These are phyloP conservation scores for Pteropus rufus DNA, from an alignment of 2,797 vertebrate species.

Conservation along the genomic window DNA sequence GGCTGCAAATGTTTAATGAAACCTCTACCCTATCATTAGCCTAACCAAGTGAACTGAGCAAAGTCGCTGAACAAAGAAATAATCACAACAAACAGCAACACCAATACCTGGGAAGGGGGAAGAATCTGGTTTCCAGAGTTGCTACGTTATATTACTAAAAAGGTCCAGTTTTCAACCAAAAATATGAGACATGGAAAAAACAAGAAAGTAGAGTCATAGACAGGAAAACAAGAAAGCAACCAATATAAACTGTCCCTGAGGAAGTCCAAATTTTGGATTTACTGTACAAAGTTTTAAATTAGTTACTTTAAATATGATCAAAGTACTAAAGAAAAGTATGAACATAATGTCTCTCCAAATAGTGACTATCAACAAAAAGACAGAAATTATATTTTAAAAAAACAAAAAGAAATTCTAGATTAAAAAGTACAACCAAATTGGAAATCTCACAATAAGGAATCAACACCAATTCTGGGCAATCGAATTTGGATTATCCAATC, in stretches of 20 bases:
- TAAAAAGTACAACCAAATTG: background rate
- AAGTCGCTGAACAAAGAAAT: background rate
- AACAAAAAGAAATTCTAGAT: background rate
- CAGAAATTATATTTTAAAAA: background rate
- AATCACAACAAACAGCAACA: background rate
- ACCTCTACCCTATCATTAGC: background rate
- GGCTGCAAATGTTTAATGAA: background rate
- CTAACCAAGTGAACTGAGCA: background rate
- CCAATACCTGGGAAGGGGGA: background rate
- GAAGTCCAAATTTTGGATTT: background rate
- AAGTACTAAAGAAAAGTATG: background rate
- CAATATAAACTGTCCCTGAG: background rate
- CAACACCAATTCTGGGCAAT: background rate
- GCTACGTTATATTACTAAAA: background rate
- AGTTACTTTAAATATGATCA: too few species aligned
- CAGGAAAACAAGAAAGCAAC: background rate
- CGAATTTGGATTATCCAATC: background rate
- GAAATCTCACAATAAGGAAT: background rate
- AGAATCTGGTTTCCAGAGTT: background rate
- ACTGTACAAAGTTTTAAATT: background rate
- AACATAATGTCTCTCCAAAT: background rate
- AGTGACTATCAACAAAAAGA: background rate
- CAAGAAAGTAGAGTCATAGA: background rate
- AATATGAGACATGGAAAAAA: background rate
- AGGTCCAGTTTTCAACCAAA: background rate